Conservation (phyloP, 2,888 invertebrate species). For the Diplolepis rosae region DNA sequence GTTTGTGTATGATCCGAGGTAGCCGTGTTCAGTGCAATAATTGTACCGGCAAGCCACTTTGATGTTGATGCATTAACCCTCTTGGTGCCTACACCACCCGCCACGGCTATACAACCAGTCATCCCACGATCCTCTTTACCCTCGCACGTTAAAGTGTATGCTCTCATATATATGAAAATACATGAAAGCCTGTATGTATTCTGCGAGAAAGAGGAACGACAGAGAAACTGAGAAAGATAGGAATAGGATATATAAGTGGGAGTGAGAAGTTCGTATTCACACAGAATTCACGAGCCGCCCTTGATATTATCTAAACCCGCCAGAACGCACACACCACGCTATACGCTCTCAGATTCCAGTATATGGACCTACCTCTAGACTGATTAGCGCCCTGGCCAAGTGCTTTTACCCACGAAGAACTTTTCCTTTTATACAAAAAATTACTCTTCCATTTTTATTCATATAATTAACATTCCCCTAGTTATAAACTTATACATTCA, state of each 20-base stretch:
- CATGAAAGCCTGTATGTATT: slow-evolving; percentile 12
- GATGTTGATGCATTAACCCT: slow-evolving; percentile 71
- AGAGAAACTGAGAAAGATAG: slow-evolving; percentile 22
- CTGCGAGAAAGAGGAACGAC: slow-evolving; percentile 11
- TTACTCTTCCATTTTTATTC: no score
- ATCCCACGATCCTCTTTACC: slow-evolving; percentile 34
- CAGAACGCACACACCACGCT: neutral
- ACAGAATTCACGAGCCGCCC: slow-evolving; percentile 26
- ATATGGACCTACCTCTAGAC: neutral
- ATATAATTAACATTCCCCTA: no score
- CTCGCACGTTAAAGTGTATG: slow-evolving; percentile 10
- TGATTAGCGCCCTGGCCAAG: slow-evolving; percentile 7
- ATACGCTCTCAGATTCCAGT: neutral
- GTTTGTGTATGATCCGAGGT: slow-evolving; percentile 35
- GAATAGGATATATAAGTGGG: neutral
- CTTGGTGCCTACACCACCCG: slow-evolving; percentile 47
- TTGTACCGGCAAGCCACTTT: slow-evolving; percentile 66
- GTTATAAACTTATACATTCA: no score
- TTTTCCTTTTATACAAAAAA: neutral
- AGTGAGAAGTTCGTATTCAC: slow-evolving; percentile 22
- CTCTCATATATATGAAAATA: slow-evolving; percentile 9
- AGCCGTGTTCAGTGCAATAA: slow-evolving; percentile 66
- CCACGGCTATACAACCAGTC: slow-evolving; percentile 38
- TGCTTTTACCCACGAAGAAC: neutral
- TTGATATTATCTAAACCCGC: slow-evolving; percentile 30